Percentiles rank a stretch among this genome's conserved stretches.
Conservation (phyloP, 2,797 vertebrate genomes). For the Philypnodon macrostomus region DNA sequence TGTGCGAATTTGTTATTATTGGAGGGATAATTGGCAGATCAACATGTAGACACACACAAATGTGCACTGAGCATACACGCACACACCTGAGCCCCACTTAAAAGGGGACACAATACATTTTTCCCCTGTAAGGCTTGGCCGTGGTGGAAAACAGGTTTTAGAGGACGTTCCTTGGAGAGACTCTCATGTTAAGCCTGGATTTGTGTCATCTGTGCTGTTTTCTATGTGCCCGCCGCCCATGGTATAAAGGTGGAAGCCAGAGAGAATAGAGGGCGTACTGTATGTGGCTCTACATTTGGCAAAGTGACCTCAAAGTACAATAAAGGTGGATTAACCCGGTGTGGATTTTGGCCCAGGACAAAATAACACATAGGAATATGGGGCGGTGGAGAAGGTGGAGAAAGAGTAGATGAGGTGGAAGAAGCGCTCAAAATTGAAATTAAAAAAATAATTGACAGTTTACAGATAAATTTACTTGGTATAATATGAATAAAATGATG, state of each 20-base stretch:
- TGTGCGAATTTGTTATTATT: constrained; percentile 37
- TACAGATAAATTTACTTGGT: too few species aligned
- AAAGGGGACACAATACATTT: constrained; percentile 23
- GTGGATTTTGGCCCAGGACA: constrained; percentile 30
- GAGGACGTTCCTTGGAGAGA: constrained; percentile 29
- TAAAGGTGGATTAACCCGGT: constrained; percentile 42
- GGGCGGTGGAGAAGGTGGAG: not conserved
- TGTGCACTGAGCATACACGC: constrained; percentile 22
- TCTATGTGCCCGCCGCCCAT: constrained; percentile 21
- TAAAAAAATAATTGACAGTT: too few species aligned
- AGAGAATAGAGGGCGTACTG: constrained; percentile 11
- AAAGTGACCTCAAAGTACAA: constrained; percentile 47
- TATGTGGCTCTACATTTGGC: constrained; percentile 22
- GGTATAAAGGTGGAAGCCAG: constrained; percentile 8
- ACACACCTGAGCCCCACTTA: constrained; percentile 26
- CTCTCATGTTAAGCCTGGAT: constrained; percentile 38
- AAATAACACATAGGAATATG: constrained; percentile 15
- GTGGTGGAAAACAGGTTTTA: constrained; percentile 36
- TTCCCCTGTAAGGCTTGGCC: constrained; percentile 20
- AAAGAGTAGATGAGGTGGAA: not conserved
- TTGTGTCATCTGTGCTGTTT: constrained; percentile 13
- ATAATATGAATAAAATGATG: too few species aligned
- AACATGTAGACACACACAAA: constrained; percentile 20
- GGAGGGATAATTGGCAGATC: constrained; percentile 39
- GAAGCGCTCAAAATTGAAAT: constrained; percentile 1